A percentile compares a stretch with the other conserved stretches of the same genome.
These are phyloP conservation scores for Phalacrocorax carbo DNA, from an alignment of 2,113 vertebrate species.

Conservation along the genomic window DNA sequence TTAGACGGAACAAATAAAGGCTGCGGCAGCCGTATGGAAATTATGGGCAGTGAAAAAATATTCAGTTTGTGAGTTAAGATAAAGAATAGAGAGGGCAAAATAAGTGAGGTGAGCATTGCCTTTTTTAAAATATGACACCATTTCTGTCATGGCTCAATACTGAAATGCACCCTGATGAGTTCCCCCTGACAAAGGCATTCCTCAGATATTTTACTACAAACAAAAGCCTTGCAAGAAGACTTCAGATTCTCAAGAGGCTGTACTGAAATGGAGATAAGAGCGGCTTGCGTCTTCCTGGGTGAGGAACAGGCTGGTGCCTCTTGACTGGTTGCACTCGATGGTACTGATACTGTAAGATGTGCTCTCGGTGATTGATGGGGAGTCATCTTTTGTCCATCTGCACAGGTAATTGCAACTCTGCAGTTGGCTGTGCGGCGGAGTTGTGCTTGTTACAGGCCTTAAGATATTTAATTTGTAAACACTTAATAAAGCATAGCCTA, in stretches of 20 bases:
- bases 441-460: conserved; percentile 46
- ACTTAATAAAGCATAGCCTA: conserved; percentile 78
- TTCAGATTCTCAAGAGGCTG: background rate
- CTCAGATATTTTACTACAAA: background rate
- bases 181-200: background rate
- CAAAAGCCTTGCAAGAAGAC: background rate
- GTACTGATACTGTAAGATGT: background rate
- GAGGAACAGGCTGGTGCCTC: background rate
- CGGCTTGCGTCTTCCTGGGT: background rate
- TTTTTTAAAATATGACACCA: background rate
- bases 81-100: background rate
- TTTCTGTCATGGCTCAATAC: background rate
- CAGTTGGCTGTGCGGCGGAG: conserved; percentile 8
- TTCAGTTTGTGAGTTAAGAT: background rate
- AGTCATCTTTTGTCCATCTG: conserved; percentile 36
- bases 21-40: background rate
- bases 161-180: background rate
- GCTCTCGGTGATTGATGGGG: conserved; percentile 15
- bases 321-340: background rate
- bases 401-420: conserved; percentile 55
- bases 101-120: background rate
- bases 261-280: background rate
- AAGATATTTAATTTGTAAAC: conserved; percentile 81
- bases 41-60: background rate
- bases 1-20: background rate